Conservation (phyloP, 2,113 vertebrate species). For the Lonchura striata region DNA sequence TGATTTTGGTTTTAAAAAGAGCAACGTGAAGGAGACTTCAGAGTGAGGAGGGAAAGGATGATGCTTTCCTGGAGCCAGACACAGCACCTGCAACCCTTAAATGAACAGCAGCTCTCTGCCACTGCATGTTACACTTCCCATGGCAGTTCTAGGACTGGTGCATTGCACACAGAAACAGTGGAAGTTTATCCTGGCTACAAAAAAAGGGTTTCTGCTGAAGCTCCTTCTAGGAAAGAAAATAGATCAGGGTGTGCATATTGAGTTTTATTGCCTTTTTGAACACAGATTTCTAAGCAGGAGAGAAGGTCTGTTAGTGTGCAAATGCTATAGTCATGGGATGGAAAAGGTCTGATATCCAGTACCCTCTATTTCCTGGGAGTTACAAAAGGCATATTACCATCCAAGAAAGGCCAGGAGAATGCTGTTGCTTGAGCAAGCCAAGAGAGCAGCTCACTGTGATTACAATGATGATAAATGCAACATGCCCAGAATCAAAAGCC, state of each 20-base stretch:
- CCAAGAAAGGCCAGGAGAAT: background rate
- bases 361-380: background rate
- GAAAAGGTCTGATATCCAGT: background rate
- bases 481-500: background rate
- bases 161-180: background rate
- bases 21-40: background rate
- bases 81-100: background rate
- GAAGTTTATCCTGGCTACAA: background rate
- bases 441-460: background rate
- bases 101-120: background rate
- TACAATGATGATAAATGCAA: background rate
- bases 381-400: background rate
- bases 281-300: background rate
- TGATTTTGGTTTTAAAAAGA: background rate
- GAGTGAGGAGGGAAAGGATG: background rate
- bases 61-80: background rate
- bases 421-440: background rate
- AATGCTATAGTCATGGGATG: background rate
- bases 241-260: background rate
- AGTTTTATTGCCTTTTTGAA: background rate
- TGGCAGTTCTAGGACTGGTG: background rate
- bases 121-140: background rate
- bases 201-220: background rate
- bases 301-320: background rate
- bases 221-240: background rate